A percentile compares a stretch with the other conserved stretches of the same genome.
Conservation (phyloP, 2,797 vertebrate genomes). For the Lacerta agilis region DNA sequence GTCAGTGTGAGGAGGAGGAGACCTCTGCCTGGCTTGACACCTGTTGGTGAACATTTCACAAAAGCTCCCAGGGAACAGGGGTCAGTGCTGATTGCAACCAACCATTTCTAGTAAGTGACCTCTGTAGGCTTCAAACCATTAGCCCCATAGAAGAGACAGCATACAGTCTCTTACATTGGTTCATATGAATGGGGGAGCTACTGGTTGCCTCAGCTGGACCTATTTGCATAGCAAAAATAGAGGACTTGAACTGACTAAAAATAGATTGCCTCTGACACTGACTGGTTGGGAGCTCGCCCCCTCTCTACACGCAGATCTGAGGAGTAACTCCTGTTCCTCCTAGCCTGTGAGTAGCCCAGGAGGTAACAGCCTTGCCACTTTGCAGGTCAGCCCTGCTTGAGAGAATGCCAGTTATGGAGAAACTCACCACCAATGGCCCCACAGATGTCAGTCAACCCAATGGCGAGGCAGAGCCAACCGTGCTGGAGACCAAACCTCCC, state of each 20-base stretch:
- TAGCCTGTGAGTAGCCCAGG: conserved; percentile 65
- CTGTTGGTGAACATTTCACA: background rate
- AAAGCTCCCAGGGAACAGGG: too few species aligned
- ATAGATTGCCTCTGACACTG: background rate
- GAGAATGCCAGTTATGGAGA: conserved; percentile 99
- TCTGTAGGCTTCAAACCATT: background rate
- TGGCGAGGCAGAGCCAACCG: conserved; percentile 91
- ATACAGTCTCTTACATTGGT: too few species aligned
- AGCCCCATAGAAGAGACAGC: background rate
- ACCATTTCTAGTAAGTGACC: too few species aligned
- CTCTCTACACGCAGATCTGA: background rate
- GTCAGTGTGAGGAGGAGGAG: conserved; percentile 98
- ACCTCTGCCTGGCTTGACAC: background rate
- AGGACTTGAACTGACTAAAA: too few species aligned
- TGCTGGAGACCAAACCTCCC: conserved; percentile 89
- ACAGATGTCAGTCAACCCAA: conserved; percentile 96
- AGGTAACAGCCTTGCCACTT: conserved; percentile 76
- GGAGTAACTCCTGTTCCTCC: too few species aligned
- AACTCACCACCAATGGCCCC: conserved; percentile 91
- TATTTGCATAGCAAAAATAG: too few species aligned
- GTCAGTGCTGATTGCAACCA: background rate
- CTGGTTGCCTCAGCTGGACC: too few species aligned
- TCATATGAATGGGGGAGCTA: too few species aligned
- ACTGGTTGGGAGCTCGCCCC: background rate
- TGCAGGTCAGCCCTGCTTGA: conserved; percentile 94